phyloP scores from a whole-genome alignment of 2,888 invertebrate genomes.

The Leptinotarsa peninsularis region DNA sequence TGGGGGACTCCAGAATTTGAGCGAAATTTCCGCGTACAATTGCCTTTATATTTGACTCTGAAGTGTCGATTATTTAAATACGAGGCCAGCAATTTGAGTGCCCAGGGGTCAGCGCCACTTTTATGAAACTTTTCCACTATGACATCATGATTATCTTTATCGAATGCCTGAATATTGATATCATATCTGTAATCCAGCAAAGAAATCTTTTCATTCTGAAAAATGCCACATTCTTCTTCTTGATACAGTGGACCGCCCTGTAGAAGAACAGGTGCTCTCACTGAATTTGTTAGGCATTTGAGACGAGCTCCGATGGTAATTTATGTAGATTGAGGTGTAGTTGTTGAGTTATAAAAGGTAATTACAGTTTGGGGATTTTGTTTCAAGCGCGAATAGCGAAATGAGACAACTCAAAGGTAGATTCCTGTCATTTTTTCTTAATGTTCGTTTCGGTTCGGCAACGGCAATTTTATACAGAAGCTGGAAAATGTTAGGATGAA shows the following conservation, averaged over 20 bases:
- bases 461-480: not conserved
- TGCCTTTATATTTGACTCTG: too few species aligned
- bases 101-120: too few species aligned
- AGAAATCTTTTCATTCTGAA: not conserved
- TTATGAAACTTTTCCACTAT: too few species aligned
- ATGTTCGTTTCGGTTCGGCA: conserved; percentile 6
- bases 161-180: not conserved
- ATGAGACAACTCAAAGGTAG: conserved; percentile 18
- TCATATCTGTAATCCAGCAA: too few species aligned
- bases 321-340: conserved; percentile 43
- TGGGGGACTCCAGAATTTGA: too few species aligned
- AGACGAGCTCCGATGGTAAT: conserved; percentile 38
- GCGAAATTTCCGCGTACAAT: too few species aligned
- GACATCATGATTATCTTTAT: too few species aligned
- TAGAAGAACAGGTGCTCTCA: conserved; percentile 38
- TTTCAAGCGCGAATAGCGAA: conserved; percentile 38
- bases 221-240: not conserved
- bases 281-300: conserved; percentile 41
- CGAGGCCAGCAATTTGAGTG: too few species aligned
- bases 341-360: conserved; percentile 44
- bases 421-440: conserved; percentile 24
- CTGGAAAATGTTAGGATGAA: not conserved
- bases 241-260: conserved; percentile 24
- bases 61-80: too few species aligned
- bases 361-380: conserved; percentile 42